Evolutionary conservation across 1,140 invertebrate species (phyloP).

Genomic region (Whitmania pigra): DNA sequence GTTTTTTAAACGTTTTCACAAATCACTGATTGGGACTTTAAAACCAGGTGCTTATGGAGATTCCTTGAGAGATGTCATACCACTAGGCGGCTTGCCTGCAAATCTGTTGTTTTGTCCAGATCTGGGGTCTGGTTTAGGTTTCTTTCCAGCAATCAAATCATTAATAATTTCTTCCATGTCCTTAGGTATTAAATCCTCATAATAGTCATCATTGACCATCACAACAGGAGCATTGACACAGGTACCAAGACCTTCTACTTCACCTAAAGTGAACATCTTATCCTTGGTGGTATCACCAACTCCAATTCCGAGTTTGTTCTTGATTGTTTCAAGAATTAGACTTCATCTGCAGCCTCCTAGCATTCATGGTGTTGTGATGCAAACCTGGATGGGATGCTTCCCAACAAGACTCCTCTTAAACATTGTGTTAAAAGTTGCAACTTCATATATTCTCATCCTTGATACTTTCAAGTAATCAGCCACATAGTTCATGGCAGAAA

Average conservation of each 20-base stretch:
- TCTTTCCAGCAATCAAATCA: constrained; percentile 71
- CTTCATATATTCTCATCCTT: constrained; percentile 96
- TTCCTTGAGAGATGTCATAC: constrained; percentile 67
- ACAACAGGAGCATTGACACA: constrained; percentile 99
- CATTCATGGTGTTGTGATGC: constrained; percentile 98
- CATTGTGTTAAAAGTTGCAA: constrained; percentile 99
- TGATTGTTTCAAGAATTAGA: too few species aligned
- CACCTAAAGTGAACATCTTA: constrained; percentile 78
- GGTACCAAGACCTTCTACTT: constrained; percentile 96
- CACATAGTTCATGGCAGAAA: constrained; percentile 88
- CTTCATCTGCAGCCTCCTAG: constrained; percentile 87
- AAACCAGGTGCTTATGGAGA: constrained; percentile 76
- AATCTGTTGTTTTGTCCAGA: constrained; percentile 39
- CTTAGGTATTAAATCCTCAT: constrained; percentile 83
- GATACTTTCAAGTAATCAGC: constrained; percentile 58
- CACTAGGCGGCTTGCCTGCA: constrained; percentile 70
- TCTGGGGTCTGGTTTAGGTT: constrained; percentile 76
- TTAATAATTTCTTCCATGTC: constrained; percentile 78
- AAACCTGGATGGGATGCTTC: constrained; percentile 92
- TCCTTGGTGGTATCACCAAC: constrained; percentile 80
- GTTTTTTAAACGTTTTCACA: too few species aligned
- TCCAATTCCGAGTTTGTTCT: too few species aligned
- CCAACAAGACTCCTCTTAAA: constrained; percentile 88
- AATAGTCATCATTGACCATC: constrained; percentile 93
- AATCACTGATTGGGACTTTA: constrained; percentile 61